phyloP scores from a whole-genome alignment of 1,140 invertebrate genomes.

The Hylyphantes graminicola region DNA sequence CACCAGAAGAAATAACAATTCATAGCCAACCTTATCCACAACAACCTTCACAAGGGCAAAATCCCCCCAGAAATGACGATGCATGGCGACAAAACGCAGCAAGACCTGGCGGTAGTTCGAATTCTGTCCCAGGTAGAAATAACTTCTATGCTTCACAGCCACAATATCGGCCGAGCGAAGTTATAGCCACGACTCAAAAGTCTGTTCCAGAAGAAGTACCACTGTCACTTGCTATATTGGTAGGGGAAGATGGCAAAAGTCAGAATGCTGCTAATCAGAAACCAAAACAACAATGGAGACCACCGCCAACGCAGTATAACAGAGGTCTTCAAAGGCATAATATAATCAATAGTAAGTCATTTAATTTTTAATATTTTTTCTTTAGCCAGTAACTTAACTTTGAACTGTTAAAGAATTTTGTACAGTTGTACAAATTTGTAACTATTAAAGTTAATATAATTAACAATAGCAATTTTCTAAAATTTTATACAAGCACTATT shows the following conservation, averaged over 20 bases:
- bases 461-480: no score
- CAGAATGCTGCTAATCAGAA: conserved; percentile 45
- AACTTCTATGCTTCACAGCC: conserved; percentile 44
- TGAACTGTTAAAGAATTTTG: no score
- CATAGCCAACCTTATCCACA: conserved; percentile 39
- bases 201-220: conserved; percentile 59
- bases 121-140: conserved; percentile 19
- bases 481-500: no score
- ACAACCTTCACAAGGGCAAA: not conserved
- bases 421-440: no score
- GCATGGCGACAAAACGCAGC: not conserved
- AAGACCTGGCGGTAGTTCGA: not conserved
- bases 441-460: no score
- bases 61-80: not conserved
- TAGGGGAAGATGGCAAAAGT: conserved; percentile 61
- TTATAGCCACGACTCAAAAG: conserved; percentile 47
- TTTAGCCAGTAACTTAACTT: no score
- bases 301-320: conserved; percentile 27
- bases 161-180: conserved; percentile 46
- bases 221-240: conserved; percentile 58
- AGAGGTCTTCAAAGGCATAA: conserved; percentile 50
- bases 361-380: no score
- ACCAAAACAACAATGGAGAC: conserved; percentile 52
- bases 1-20: not conserved
- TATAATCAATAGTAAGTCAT: conserved; percentile 47